Conservation (phyloP, 1,140 invertebrate species). For the Drosophila lowei region DNA sequence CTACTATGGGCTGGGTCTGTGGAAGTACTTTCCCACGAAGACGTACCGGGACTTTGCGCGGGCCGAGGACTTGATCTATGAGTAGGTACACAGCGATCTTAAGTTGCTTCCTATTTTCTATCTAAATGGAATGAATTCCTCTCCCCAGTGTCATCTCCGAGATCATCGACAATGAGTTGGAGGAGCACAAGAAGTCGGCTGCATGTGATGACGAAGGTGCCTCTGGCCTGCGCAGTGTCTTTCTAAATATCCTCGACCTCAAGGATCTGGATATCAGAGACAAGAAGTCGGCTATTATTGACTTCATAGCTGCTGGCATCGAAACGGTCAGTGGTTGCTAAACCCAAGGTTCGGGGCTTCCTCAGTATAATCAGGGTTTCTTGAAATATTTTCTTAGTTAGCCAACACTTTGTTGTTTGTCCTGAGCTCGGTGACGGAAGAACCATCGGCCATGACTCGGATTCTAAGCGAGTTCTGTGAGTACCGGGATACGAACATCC, state of each 20-base stretch:
- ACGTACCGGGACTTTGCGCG: constrained; percentile 89
- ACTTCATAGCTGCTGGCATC: constrained; percentile 94
- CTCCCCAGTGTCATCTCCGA: constrained; percentile 89
- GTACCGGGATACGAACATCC: constrained; percentile 85
- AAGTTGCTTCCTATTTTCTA: constrained; percentile 3
- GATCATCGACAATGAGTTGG: constrained; percentile 87
- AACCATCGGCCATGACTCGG: constrained; percentile 88
- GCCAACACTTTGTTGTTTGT: constrained; percentile 92
- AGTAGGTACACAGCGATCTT: constrained; percentile 81
- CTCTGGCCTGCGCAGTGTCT: constrained; percentile 86
- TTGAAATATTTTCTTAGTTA: constrained; percentile 84
- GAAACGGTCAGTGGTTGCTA: constrained; percentile 86
- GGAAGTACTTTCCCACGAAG: constrained; percentile 90
- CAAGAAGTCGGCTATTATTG: constrained; percentile 92
- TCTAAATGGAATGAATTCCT: constrained; percentile 17
- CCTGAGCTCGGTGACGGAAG: constrained; percentile 89
- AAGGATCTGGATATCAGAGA: constrained; percentile 89
- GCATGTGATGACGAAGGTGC: constrained; percentile 84
- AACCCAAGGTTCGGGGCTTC: background rate
- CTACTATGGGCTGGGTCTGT: constrained; percentile 91
- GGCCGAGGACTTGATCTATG: constrained; percentile 92
- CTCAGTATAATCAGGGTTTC: background rate
- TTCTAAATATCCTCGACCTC: constrained; percentile 89
- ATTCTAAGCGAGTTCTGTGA: constrained; percentile 90
- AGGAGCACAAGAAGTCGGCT: constrained; percentile 70